These are phyloP conservation scores for Amniataba percoides DNA, from an alignment of 2,797 vertebrate genomes.

Conservation along the genomic window DNA sequence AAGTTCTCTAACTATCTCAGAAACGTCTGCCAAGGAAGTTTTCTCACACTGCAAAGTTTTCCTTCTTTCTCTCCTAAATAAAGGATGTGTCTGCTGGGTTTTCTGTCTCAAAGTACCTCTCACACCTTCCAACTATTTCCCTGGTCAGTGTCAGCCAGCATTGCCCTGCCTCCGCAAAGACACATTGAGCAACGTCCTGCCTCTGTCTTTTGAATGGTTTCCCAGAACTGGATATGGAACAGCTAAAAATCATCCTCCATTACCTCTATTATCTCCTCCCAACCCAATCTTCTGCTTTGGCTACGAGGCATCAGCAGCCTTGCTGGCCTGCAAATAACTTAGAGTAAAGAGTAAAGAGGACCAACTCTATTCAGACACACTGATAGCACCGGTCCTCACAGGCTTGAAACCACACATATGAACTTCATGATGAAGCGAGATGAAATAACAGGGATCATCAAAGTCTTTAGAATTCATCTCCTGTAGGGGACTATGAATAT, in stretches of 20 bases:
- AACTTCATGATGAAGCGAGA: neutral
- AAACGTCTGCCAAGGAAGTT: slow-evolving; percentile 22
- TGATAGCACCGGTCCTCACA: slow-evolving; percentile 11
- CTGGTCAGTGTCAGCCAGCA: slow-evolving; percentile 2
- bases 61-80: slow-evolving; percentile 2
- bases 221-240: slow-evolving; percentile 12
- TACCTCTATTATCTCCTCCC: slow-evolving; percentile 21
- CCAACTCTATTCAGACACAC: slow-evolving; percentile 25
- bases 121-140: slow-evolving; percentile 27
- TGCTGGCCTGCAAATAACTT: slow-evolving; percentile 45
- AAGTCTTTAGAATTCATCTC: neutral
- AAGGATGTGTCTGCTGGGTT: neutral
- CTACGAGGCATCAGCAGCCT: slow-evolving; percentile 17
- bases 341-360: slow-evolving; percentile 9
- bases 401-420: too few relatives aligned
- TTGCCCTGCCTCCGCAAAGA: slow-evolving; percentile 18
- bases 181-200: neutral
- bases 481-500: neutral
- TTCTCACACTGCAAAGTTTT: slow-evolving; percentile 9
- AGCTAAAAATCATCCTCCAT: slow-evolving; percentile 11
- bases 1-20: slow-evolving; percentile 21
- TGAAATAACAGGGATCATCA: neutral
- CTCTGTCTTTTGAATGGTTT: slow-evolving; percentile 11
- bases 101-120: slow-evolving; percentile 20
- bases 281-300: slow-evolving; percentile 9